Base-by-base conservation (phyloP, 2,797 vertebrate genomes). In the Miichthys miiuy region DNA sequence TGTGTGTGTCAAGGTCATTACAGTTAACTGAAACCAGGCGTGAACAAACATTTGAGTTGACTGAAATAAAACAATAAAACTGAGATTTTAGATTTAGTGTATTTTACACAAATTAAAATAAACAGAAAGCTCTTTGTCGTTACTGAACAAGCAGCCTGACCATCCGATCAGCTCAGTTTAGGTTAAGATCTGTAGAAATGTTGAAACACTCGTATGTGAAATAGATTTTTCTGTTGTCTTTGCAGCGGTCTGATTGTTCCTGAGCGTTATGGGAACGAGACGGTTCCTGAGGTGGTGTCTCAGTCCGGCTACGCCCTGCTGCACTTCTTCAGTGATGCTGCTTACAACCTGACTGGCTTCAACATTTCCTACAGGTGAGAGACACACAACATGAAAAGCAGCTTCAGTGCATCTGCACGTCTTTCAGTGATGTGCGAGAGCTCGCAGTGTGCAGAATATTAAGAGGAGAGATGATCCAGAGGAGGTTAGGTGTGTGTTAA, bases 271-370 rank as follows among this genome's bases (percentile, higher is more conserved):
- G 94, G 96, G 85, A 99, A 99, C 0, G 97, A 98, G 90, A 97
- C 97, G 0, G 95, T 99, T 13, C 98, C 98, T 0, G 98, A 99
- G 91, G 97, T 99, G 67, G 96, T 97, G 63, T 96, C 96, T 54
- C 96, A 96, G 69, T 98, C 97, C 1, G 97, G 98, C 27, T 99
- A 92, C 41, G 95, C 96, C 14, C 94, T 99, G 55, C 94, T 99
- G 66, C 98, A 99, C 92, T 99, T 99, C 94, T 99, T 99, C 93
- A 99, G 98, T 0, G 98, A 99, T 1, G 98, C 98, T 20, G 98
- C 98, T 67, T 99, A 99, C 92, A 99, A 99, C 91, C 95, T 99
- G 84, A 99, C 98, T 0, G 98, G 98, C 75, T 99, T 99, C 93
- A 99, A 99, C 95, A 97, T 99, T 85, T 98, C 97, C 0, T 99